Evolutionary conservation across 1,140 invertebrate genomes (phyloP), one percentile per base, ranked within the genome.

Genomic region (Bombus fervidus): DNA sequence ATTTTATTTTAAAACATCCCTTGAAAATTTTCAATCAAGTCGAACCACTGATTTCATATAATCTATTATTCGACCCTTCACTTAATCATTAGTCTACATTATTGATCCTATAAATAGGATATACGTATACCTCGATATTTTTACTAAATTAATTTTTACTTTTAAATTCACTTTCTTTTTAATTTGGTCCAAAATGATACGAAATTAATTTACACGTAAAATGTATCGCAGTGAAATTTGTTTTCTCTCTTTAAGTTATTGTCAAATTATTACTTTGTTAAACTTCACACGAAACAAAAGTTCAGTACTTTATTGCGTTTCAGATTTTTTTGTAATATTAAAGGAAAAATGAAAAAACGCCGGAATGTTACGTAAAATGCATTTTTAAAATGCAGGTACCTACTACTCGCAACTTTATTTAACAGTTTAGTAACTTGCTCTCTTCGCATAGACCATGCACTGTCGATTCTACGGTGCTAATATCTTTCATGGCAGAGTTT

Each of bases 401-500:
- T 47, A n/a, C 8, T 25, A 25, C 9, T 31, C 41, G 28, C 9
- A 73, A 76, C 57, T 53, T 59, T 34, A 62, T 77, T 77, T 77
- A 83, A 83, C 66, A 77, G 34, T 28, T 31, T 15, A 22, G 28
- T 13, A 47, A 31, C 39, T 59, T 31, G 73, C 43, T 31, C 57
- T 18, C 43, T 25, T 57, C 37, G 34, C 22, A 28, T 37, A 85
- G 31, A 37, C 28, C 28, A 37, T 68, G 73, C 9, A 37, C 73
- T 77, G 81, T 68, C 81, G 64, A 77, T 86, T 73, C 34, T 53
- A 71, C 13, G 75, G 82, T 59, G 76, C 75, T 79, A 84, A 79
- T 79, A 79, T 76, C 82, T 43, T 64, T 66, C 69, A 41, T 41
- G 13, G 59, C 25, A 34, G 47, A 90, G 81, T 89, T 89, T 77